Base-by-base conservation (phyloP, 2,113 vertebrate species). In the Uria lomvia region DNA sequence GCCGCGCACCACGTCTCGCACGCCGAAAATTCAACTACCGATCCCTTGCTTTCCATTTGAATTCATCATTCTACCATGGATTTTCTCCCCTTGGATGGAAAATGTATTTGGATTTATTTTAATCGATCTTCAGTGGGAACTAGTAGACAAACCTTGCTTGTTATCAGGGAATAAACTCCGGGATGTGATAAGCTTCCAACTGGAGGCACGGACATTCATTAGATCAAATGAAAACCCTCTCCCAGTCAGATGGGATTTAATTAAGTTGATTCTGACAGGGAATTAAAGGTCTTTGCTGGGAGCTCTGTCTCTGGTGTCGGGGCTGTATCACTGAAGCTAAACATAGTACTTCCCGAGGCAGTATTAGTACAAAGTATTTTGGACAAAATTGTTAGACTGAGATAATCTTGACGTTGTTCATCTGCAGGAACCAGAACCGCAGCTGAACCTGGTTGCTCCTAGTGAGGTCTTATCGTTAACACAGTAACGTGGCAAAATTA, bases 211-310 rank as follows among this genome's bases (percentile, higher is more conserved):
- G 92, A 86, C 53, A 40, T 58, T 86, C 63, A 86, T 78, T 73
- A 85, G 66, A 90, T 71, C 65, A 52, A 94, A 81, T 34, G 53
- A 91, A 77, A 94, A 66, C 38, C 58, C 58, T 86, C 92, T 86
- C 73, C 62, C 76, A n/a, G 32, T 90, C 95, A 96, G 89, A 94
- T 15, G 67, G 87, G 92, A 95, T 97, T 96, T 95, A 87, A 97
- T 96, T 94, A 94, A 84, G 71, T 88, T 88, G 80, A 85, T 80
- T 96, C 92, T 92, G 87, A 96, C 91, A 94, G 83, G 90, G 90
- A 94, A 94, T 88, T 96, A 93, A 79, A 95, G 74, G 92, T 53
- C 79, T 96, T 94, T 90, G 56, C 84, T 80, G 79, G 85, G 86
- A 95, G 65, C 63, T 88, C 74, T 38, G 75, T 74, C 86, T 43